A percentile compares a stretch with the other conserved stretches of the same genome.
Evolutionary conservation across 1,140 invertebrate species (phyloP).

Genomic region (Drosophila nasuta): DNA sequence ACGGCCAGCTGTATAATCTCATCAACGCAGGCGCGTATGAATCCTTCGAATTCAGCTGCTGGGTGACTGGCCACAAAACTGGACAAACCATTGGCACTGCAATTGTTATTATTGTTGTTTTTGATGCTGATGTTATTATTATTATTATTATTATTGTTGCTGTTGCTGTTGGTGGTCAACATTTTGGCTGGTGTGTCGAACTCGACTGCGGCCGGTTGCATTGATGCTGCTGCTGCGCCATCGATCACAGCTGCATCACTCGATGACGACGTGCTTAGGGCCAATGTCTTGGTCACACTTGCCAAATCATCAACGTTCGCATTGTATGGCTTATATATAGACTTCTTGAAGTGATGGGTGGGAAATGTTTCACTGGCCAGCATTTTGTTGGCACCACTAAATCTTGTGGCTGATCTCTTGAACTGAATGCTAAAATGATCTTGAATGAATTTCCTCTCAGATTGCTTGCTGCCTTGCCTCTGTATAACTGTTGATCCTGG

Average conservation of each 20-base stretch:
- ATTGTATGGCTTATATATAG: constrained; percentile 82
- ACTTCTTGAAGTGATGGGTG: constrained; percentile 76
- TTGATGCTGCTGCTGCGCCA: not conserved
- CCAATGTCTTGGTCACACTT: constrained; percentile 54
- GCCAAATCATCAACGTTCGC: constrained; percentile 66
- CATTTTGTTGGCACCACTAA: constrained; percentile 57
- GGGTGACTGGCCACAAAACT: constrained; percentile 75
- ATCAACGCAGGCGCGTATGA: constrained; percentile 89
- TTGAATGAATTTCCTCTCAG: not conserved
- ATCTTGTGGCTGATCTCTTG: constrained; percentile 42
- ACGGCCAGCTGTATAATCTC: constrained; percentile 90
- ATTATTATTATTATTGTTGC: constrained; percentile 36
- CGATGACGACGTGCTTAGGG: constrained; percentile 56
- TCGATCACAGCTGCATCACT: constrained; percentile 45
- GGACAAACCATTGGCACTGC: constrained; percentile 39
- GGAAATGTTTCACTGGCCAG: constrained; percentile 78
- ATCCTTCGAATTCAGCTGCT: constrained; percentile 88
- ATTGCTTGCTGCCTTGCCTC: constrained; percentile 25
- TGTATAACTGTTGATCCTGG: constrained; percentile 19
- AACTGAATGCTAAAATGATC: constrained; percentile 24
- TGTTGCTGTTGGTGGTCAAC: constrained; percentile 43
- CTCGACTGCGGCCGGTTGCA: constrained; percentile 31
- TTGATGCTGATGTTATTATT: constrained; percentile 40
- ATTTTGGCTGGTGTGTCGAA: constrained; percentile 63
- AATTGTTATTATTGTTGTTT: constrained; percentile 38